These are phyloP conservation scores for Hydrolagus colliei DNA, from an alignment of 2,797 vertebrate species.

Conservation along the genomic window DNA sequence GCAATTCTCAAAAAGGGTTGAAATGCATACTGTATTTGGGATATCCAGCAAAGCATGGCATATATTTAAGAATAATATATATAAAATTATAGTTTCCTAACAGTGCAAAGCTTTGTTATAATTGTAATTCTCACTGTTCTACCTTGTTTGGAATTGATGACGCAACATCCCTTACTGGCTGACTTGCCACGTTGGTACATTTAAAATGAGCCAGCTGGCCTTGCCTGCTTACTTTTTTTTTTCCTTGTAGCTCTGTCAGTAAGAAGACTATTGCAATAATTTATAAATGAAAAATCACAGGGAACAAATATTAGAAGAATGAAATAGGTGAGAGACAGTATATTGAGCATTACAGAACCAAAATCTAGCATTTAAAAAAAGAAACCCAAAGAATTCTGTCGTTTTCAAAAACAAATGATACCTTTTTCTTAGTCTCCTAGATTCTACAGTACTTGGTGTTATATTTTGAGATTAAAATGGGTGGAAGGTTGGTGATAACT, in stretches of 20 bases:
- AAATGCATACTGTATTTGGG: not conserved
- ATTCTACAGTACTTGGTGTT: not conserved
- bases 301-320: conserved; percentile 5
- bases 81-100: conserved; percentile 14
- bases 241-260: conserved; percentile 27
- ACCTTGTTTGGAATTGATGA: conserved; percentile 29
- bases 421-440: not conserved
- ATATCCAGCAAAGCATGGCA: not conserved
- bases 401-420: not conserved
- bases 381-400: not conserved
- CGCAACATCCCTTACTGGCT: conserved; percentile 31
- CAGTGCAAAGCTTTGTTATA: conserved; percentile 25
- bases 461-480: not conserved
- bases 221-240: conserved; percentile 18
- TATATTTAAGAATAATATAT: not conserved
- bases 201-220: conserved; percentile 31
- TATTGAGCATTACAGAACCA: conserved; percentile 6
- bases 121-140: conserved; percentile 31
- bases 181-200: conserved; percentile 31
- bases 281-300: conserved; percentile 20
- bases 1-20: not conserved
- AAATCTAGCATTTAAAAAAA: conserved; percentile 1
- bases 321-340: not conserved
- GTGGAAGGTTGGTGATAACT: not conserved
- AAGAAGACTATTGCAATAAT: conserved; percentile 30